A percentile compares a stretch with the other conserved stretches of the same genome.
phyloP scores from a whole-genome alignment of 2,113 vertebrate species.

The Takifugu flavidus region DNA sequence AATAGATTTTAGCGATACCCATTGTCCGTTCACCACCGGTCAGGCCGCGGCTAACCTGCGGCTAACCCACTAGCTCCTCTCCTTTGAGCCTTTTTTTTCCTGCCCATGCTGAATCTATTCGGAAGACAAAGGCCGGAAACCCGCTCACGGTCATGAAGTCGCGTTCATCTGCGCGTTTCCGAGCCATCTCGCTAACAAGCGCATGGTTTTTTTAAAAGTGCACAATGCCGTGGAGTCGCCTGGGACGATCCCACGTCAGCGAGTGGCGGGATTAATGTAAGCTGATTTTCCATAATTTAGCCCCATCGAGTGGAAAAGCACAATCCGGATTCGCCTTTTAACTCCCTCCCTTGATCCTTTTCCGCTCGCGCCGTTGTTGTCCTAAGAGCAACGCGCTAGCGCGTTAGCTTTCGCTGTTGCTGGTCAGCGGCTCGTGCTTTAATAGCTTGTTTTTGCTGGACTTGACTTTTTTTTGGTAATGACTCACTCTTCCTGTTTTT shows the following conservation, averaged over 20 bases:
- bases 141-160: conserved; percentile 35
- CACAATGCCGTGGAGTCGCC: conserved; percentile 67
- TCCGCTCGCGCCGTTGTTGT: conserved; percentile 52
- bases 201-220: conserved; percentile 68
- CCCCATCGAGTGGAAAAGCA: conserved; percentile 65
- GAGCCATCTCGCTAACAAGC: conserved; percentile 64
- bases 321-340: conserved; percentile 68
- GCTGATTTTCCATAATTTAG: conserved; percentile 74
- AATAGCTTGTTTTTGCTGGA: conserved; percentile 7
- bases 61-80: conserved; percentile 1
- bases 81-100: conserved; percentile 1
- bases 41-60: background rate
- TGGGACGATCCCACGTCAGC: conserved; percentile 65
- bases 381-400: conserved; percentile 35
- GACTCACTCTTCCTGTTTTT: conserved; percentile 34
- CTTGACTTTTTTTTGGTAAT: conserved; percentile 24
- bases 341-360: conserved; percentile 67
- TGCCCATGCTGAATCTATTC: background rate
- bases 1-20: too few relatives aligned
- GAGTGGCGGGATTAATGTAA: conserved; percentile 68
- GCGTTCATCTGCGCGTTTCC: conserved; percentile 29
- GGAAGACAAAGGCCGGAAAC: conserved; percentile 9
- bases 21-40: conserved; percentile 7
- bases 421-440: conserved; percentile 18
- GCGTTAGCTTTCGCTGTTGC: conserved; percentile 35